Conservation (phyloP, 2,113 vertebrate genomes). For the Passer domesticus region DNA sequence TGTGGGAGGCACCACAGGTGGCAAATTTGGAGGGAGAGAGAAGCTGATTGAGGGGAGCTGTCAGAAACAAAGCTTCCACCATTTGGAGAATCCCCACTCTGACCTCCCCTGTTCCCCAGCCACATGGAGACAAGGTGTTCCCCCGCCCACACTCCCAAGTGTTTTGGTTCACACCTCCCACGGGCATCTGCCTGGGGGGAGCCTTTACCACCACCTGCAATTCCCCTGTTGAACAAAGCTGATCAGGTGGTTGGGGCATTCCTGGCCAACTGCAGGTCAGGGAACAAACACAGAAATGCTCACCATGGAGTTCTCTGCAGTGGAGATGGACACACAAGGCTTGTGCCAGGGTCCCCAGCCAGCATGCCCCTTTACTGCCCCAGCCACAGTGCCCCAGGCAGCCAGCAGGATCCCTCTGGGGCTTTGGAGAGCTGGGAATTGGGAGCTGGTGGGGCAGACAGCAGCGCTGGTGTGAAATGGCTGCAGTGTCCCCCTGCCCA, state of each 20-base stretch:
- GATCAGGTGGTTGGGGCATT: background rate
- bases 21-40: background rate
- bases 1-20: background rate
- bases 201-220: background rate
- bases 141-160: background rate
- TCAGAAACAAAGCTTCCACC: background rate
- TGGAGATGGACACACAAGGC: background rate
- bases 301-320: background rate
- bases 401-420: background rate
- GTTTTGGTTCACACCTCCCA: background rate
- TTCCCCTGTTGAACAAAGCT: background rate
- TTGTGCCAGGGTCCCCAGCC: background rate
- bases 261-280: background rate
- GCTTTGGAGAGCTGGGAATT: background rate
- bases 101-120: background rate
- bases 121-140: background rate
- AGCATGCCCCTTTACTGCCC: background rate
- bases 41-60: background rate
- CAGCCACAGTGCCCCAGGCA: background rate
- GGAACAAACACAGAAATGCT: background rate
- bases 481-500: background rate
- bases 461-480: accelerated
- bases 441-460: background rate
- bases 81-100: background rate
- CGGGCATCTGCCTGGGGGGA: background rate